Evolutionary conservation across 2,113 vertebrate species (phyloP), one percentile per base, ranked within the genome.

Genomic region (Phainopepla nitens): DNA sequence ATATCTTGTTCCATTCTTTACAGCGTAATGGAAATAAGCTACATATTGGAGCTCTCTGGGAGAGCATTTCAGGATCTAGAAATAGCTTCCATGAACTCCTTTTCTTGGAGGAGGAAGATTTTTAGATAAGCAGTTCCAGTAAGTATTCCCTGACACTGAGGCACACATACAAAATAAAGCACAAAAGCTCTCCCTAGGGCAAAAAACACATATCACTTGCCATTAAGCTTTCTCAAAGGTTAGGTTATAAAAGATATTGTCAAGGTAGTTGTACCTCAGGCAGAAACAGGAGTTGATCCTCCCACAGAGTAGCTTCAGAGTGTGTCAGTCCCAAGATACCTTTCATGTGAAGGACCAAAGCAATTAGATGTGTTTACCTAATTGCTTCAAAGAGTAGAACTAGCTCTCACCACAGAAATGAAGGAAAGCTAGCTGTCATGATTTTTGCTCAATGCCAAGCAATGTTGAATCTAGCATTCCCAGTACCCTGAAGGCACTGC

Each of bases 381-480:
- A 62, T 39, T 70, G 33, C 29, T 70, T 65, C 56, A 20, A 62
- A 41, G 62, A 49, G 27, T 27, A 58, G 25, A 31, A 47, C 21
- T 42, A 35, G 19, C 53, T 53, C 56, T 84, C 27, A 64, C 14
- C 41, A 53, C 21, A n/a, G 54, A 90, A 70, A 75, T 9, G 6
- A 83, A 77, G 60, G 41, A 78, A 89, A 75, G 27, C 23, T 33
- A 1, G 23, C 77, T 73, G 73, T 76, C 9, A 15, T 16, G 0
- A 0, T 15, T 92, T 83, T 42, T 2, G 0, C n/a, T 71, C 24
- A 60, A 12, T 64, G 20, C 18, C 0, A 0, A 68, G 24, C 49
- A 8, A 24, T n/a, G 27, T 47, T 66, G 29, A 29, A 53, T n/a
- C 18, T 41, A 23, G 14, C 20, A 35, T 49, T 95, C 29, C 45